Evolutionary conservation across 2,797 vertebrate species (phyloP).

Genomic region (Peromyscus eremicus): DNA sequence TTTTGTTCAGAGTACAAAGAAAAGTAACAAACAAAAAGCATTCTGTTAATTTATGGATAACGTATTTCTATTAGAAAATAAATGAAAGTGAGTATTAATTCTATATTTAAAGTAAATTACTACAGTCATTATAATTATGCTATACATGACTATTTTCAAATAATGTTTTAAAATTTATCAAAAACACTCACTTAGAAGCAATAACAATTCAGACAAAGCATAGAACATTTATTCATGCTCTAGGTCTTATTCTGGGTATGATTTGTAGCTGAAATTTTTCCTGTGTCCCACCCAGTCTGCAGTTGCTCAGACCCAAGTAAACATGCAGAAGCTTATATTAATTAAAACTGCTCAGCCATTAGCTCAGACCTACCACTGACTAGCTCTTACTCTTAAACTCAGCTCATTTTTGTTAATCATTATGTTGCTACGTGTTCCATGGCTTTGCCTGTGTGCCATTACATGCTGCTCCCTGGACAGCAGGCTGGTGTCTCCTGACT

Average conservation of each 20-base stretch:
- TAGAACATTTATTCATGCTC: constrained; percentile 31
- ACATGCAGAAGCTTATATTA: too few species aligned
- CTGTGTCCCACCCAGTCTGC: too few species aligned
- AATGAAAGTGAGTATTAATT: neutral
- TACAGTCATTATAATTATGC: neutral
- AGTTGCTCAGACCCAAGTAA: too few species aligned
- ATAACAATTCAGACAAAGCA: neutral
- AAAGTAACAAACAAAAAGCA: neutral
- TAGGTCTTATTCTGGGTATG: neutral
- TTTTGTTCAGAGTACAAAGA: neutral
- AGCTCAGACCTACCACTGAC: too few species aligned
- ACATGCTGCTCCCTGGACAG: too few species aligned
- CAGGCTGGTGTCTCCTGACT: too few species aligned
- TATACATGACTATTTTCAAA: neutral
- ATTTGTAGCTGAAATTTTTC: neutral
- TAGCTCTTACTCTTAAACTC: too few species aligned
- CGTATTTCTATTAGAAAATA: neutral
- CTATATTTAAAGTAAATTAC: neutral
- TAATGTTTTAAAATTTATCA: constrained; percentile 34
- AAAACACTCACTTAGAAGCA: neutral
- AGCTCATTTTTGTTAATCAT: too few species aligned
- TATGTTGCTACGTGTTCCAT: too few species aligned
- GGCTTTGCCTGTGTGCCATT: too few species aligned
- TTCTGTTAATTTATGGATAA: neutral
- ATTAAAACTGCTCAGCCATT: too few species aligned